A percentile compares a stretch with the other conserved stretches of the same genome.
These are phyloP conservation scores for Uria lomvia DNA, from an alignment of 2,113 vertebrate species.

Conservation along the genomic window DNA sequence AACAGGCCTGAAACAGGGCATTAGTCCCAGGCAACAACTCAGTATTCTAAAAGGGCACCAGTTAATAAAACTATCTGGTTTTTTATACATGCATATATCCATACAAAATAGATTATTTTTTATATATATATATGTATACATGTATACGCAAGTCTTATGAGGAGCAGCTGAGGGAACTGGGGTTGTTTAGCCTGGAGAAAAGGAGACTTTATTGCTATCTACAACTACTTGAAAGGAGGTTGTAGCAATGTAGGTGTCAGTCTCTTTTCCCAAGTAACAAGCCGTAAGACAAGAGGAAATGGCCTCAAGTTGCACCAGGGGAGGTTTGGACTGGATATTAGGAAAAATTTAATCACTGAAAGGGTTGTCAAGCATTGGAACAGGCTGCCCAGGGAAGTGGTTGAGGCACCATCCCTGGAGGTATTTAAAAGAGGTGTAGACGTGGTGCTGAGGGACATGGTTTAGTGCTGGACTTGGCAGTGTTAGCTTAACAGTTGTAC, in stretches of 20 bases:
- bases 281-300: rapidly evolving
- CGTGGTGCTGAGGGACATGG: background rate
- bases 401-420: background rate
- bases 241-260: background rate
- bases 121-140: background rate
- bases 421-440: background rate
- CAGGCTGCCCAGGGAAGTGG: background rate
- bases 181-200: background rate
- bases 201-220: rapidly evolving
- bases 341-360: background rate
- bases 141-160: background rate
- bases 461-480: background rate
- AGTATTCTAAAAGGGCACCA: slow-evolving; percentile 16
- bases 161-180: background rate
- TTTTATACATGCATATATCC: too few relatives aligned
- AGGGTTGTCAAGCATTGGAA: background rate
- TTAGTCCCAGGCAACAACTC: slow-evolving; percentile 13
- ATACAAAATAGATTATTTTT: background rate
- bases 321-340: background rate
- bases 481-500: background rate
- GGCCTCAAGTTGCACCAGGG: background rate
- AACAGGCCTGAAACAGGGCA: background rate
- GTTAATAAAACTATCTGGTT: background rate
- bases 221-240: background rate
- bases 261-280: background rate